phyloP scores from a whole-genome alignment of 2,888 invertebrate species.

The Erebia aethiops region DNA sequence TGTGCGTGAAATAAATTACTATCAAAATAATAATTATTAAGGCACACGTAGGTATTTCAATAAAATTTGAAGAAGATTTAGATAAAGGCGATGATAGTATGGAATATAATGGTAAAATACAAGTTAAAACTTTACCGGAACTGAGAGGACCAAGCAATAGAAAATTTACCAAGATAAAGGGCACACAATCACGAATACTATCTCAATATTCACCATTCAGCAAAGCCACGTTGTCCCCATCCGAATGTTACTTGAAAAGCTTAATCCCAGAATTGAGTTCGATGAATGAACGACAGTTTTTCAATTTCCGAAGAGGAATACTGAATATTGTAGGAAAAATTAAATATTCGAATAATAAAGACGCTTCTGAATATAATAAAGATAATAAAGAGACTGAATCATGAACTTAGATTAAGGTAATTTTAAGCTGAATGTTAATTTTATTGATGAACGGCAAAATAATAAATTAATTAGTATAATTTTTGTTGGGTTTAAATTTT shows the following conservation, averaged over 20 bases:
- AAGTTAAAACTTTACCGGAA: slow-evolving; percentile 3
- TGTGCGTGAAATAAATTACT: too few species aligned
- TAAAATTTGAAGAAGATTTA: background rate
- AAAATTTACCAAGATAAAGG: background rate
- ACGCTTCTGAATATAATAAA: too few species aligned
- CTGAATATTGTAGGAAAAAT: slow-evolving; percentile 14
- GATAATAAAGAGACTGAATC: background rate
- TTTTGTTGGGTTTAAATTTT: too few species aligned
- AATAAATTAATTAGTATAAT: background rate
- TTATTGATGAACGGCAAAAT: background rate
- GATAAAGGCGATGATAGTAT: background rate
- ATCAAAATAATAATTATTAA: too few species aligned
- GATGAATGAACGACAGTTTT: slow-evolving; percentile 10
- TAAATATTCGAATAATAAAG: background rate
- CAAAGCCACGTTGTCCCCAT: background rate
- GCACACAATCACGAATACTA: background rate
- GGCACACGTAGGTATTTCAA: too few species aligned
- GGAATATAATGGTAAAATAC: slow-evolving; percentile 11
- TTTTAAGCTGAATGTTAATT: background rate
- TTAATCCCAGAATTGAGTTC: slow-evolving; percentile 6
- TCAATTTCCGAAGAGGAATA: slow-evolving; percentile 8
- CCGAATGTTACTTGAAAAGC: slow-evolving; percentile 10
- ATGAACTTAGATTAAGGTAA: background rate
- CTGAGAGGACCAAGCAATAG: background rate
- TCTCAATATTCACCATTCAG: background rate